Evolutionary conservation across 2,888 invertebrate species (phyloP).

Genomic region (Acleris cristana): DNA sequence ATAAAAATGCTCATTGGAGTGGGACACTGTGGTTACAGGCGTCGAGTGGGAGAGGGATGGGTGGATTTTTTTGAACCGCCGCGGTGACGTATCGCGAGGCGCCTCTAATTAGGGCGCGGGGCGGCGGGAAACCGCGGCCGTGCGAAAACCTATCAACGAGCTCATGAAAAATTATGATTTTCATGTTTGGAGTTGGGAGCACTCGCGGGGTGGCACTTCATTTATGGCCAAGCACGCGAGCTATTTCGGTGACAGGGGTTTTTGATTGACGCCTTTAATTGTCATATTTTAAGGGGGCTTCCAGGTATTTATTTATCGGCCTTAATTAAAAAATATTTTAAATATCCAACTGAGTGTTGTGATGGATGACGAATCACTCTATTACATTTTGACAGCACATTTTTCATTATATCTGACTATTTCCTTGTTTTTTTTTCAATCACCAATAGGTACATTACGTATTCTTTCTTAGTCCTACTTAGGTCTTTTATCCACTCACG

Average conservation of each 20-base stretch:
- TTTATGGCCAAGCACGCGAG: constrained; percentile 62
- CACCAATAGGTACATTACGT: too few species aligned
- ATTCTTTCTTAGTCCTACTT: too few species aligned
- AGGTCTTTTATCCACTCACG: too few species aligned
- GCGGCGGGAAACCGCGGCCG: constrained; percentile 82
- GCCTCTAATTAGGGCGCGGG: constrained; percentile 82
- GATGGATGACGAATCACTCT: neutral
- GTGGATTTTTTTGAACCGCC: constrained; percentile 81
- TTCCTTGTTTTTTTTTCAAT: too few species aligned
- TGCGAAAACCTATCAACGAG: constrained; percentile 83
- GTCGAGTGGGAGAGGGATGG: constrained; percentile 72
- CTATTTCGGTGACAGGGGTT: constrained; percentile 60
- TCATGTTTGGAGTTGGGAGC: constrained; percentile 67
- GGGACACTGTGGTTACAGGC: constrained; percentile 61
- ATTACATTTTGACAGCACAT: too few species aligned
- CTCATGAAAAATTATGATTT: constrained; percentile 83
- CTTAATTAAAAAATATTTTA: constrained; percentile 43
- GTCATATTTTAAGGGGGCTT: constrained; percentile 43
- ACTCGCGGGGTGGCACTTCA: constrained; percentile 70
- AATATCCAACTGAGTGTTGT: neutral
- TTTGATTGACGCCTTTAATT: constrained; percentile 56
- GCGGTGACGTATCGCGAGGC: constrained; percentile 81
- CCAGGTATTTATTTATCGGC: constrained; percentile 18
- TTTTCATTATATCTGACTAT: too few species aligned
- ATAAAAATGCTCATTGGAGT: constrained; percentile 79